Percentiles rank a stretch among this genome's conserved stretches.
Evolutionary conservation across 2,113 vertebrate genomes (phyloP).

Genomic region (Megaceryle maxima): DNA sequence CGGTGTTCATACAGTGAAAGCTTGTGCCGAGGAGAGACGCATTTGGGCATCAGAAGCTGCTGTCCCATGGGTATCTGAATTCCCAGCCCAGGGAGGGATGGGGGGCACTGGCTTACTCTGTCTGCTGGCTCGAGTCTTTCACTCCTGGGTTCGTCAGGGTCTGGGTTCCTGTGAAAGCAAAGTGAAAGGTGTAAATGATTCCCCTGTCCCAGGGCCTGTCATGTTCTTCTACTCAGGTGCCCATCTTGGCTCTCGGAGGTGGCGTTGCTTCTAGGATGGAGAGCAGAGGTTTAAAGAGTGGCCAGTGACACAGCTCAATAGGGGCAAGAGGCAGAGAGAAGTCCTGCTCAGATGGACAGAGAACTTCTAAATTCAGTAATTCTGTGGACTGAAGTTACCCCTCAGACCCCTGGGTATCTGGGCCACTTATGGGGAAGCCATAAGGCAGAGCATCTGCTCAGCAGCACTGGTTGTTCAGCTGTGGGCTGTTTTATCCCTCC

Average conservation of each 20-base stretch:
- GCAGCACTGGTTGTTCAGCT: neutral
- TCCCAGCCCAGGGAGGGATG: neutral
- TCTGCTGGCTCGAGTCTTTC: slow-evolving; percentile 79
- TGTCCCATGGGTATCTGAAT: rapidly evolving
- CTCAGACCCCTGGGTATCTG: neutral
- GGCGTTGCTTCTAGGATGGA: neutral
- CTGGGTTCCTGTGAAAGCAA: slow-evolving; percentile 71
- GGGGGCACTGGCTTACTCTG: slow-evolving; percentile 69
- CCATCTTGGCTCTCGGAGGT: neutral
- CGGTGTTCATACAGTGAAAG: rapidly evolving
- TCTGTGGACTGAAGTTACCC: neutral
- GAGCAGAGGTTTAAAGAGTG: neutral
- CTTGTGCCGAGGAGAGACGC: neutral
- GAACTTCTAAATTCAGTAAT: neutral
- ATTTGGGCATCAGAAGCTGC: rapidly evolving
- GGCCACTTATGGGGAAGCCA: neutral
- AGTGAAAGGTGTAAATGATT: rapidly evolving
- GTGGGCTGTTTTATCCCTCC: neutral
- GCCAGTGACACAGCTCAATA: rapidly evolving
- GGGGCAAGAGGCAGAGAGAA: neutral
- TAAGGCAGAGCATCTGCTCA: neutral
- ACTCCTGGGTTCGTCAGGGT: slow-evolving; percentile 27
- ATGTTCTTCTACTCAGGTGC: rapidly evolving
- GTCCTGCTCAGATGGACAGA: neutral
- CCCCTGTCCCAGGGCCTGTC: rapidly evolving